Evolutionary conservation across 2,797 vertebrate species (phyloP).

Genomic region (Lacerta viridis): DNA sequence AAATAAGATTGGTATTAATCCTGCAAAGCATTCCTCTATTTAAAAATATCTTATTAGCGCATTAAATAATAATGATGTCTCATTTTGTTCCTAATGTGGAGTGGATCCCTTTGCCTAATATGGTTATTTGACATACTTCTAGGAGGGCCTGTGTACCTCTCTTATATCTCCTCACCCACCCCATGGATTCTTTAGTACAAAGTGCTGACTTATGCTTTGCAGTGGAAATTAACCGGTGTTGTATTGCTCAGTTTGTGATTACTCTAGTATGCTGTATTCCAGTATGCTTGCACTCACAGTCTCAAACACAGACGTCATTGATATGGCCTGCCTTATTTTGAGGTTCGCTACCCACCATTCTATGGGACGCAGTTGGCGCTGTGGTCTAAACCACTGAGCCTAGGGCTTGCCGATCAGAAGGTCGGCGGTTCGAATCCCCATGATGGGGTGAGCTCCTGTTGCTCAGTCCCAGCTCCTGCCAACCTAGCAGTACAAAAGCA

Average conservation of each 20-base stretch:
- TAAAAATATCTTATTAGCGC: conserved; percentile 16
- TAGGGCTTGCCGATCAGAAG: too few relatives aligned
- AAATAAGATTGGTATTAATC: conserved; percentile 46
- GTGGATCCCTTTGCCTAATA: conserved; percentile 44
- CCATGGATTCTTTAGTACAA: neutral
- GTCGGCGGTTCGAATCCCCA: too few relatives aligned
- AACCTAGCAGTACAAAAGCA: too few relatives aligned
- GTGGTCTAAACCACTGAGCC: too few relatives aligned
- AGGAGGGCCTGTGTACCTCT: neutral
- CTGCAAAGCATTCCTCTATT: conserved; percentile 9
- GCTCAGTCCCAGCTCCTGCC: too few relatives aligned
- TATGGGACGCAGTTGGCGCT: neutral
- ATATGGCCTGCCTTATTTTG: conserved; percentile 17
- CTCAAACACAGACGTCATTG: neutral
- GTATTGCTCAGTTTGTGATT: too few relatives aligned
- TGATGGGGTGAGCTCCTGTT: too few relatives aligned
- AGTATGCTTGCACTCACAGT: too few relatives aligned
- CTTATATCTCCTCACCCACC: too few relatives aligned
- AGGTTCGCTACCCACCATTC: conserved; percentile 47
- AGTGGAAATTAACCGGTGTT: neutral
- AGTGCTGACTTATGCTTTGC: conserved; percentile 38
- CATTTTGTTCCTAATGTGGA: conserved; percentile 24
- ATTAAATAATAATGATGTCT: conserved; percentile 50
- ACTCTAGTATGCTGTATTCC: too few relatives aligned
- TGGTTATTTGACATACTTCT: conserved; percentile 6